phyloP scores from a whole-genome alignment of 1,140 invertebrate species.

The Mesaphorura yosii region DNA sequence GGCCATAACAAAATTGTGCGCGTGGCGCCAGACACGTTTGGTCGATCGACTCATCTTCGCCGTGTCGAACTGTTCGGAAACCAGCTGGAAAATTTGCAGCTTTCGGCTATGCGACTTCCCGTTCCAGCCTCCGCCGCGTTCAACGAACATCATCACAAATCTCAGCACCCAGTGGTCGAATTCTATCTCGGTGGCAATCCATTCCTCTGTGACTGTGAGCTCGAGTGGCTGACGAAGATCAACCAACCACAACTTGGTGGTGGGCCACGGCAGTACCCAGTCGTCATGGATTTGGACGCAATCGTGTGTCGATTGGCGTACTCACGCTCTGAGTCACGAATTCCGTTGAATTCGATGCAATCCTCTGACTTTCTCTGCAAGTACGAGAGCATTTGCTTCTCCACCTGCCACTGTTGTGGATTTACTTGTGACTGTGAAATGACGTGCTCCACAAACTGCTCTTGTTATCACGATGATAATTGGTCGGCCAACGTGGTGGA shows the following conservation, averaged over 20 bases:
- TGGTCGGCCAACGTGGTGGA: slow-evolving; percentile 89
- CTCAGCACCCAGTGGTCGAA: slow-evolving; percentile 63
- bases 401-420: slow-evolving; percentile 83
- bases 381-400: slow-evolving; percentile 85
- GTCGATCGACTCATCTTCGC: slow-evolving; percentile 67
- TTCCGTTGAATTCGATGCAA: slow-evolving; percentile 56
- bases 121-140: slow-evolving; percentile 52
- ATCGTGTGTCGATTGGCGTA: slow-evolving; percentile 73
- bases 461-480: slow-evolving; percentile 81
- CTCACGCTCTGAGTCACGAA: slow-evolving; percentile 45
- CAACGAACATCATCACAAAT: too few species aligned
- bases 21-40: slow-evolving; percentile 72
- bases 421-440: slow-evolving; percentile 91
- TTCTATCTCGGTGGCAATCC: slow-evolving; percentile 82
- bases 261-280: slow-evolving; percentile 63
- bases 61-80: slow-evolving; percentile 82
- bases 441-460: slow-evolving; percentile 82
- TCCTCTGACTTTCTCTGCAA: slow-evolving; percentile 75
- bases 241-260: slow-evolving; percentile 47
- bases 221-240: slow-evolving; percentile 81
- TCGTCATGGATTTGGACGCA: slow-evolving; percentile 73
- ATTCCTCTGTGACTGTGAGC: slow-evolving; percentile 81
- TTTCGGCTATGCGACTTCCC: slow-evolving; percentile 63
- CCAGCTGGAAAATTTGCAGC: slow-evolving; percentile 64
- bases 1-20: slow-evolving; percentile 69